These are phyloP conservation scores for Etia nguti DNA, from an alignment of 2,113 vertebrate species.

Conservation along the genomic window DNA sequence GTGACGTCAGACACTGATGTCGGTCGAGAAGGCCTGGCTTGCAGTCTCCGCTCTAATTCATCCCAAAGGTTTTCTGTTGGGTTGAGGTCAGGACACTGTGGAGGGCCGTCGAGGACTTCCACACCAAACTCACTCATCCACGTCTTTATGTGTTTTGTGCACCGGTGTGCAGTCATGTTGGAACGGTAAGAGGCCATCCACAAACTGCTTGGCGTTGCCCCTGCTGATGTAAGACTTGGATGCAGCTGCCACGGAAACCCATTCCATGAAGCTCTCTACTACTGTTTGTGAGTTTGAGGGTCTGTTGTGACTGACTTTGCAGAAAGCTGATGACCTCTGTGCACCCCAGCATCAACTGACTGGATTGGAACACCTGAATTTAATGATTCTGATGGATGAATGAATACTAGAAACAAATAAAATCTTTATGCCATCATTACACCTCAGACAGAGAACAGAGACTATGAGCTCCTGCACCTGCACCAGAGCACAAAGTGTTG, in stretches of 20 bases:
- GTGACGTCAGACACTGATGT: fast-evolving
- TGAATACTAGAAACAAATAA: not conserved
- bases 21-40: fast-evolving
- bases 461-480: not conserved
- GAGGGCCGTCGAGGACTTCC: too few species aligned
- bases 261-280: not conserved
- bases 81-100: not conserved
- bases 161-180: not conserved
- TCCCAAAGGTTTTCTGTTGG: not conserved
- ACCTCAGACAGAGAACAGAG: not conserved
- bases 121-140: not conserved
- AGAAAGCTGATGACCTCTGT: not conserved
- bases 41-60: not conserved
- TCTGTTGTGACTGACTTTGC: not conserved
- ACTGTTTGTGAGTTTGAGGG: not conserved
- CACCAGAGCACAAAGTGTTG: not conserved
- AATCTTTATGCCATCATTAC: not conserved
- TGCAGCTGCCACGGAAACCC: not conserved
- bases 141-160: not conserved
- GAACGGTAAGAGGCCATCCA: not conserved
- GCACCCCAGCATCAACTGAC: not conserved
- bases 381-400: not conserved
- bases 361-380: not conserved
- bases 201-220: not conserved
- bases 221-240: not conserved